Conservation (phyloP, 2,113 vertebrate genomes). For the Dicrurus megarhynchus region DNA sequence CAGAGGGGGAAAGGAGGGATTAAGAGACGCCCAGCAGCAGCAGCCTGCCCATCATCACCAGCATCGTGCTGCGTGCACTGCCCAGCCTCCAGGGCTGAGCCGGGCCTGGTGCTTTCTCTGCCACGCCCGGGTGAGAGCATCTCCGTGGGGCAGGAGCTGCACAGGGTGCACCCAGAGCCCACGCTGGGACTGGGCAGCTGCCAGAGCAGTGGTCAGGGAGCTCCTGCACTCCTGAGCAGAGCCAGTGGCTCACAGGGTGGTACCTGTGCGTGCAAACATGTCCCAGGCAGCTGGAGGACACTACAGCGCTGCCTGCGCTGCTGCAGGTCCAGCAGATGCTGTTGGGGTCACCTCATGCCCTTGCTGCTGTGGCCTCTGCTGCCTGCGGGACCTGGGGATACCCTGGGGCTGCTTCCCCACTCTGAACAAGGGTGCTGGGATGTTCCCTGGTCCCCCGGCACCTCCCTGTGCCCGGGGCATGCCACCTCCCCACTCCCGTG, state of each 20-base stretch:
- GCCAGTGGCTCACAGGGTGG: fast-evolving
- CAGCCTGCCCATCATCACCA: neutral
- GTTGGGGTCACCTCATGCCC: neutral
- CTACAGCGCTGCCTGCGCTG: fast-evolving
- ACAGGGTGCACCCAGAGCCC: neutral
- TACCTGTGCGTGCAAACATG: neutral
- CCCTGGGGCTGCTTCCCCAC: neutral
- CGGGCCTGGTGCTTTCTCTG: neutral
- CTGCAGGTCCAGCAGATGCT: neutral
- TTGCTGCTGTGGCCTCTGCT: neutral
- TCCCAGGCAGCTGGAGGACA: neutral
- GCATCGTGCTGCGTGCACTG: fast-evolving
- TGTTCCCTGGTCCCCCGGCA: neutral
- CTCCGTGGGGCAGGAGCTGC: neutral
- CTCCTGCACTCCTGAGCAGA: neutral
- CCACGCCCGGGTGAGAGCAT: neutral
- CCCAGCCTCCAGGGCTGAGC: neutral
- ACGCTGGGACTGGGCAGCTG: fast-evolving
- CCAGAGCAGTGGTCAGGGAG: neutral
- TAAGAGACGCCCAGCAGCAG: neutral
- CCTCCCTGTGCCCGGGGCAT: neutral
- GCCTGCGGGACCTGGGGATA: neutral
- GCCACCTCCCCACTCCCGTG: neutral
- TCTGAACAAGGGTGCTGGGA: neutral
- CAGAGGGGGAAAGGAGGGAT: neutral